Evolutionary conservation across 2,888 invertebrate genomes (phyloP).

Genomic region (Silvanus unidentatus): DNA sequence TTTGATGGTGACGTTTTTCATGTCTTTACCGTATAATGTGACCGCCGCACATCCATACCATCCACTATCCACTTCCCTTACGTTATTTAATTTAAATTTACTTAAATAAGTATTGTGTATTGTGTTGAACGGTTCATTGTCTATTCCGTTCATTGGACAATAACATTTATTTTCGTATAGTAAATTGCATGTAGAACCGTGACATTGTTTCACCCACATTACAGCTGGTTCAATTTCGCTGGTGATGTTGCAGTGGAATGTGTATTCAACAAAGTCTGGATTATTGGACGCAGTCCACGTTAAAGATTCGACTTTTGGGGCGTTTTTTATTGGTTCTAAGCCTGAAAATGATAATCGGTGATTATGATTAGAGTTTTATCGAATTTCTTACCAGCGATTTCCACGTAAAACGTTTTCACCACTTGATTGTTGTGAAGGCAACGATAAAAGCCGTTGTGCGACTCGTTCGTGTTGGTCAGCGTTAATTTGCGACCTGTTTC

Average conservation of each 20-base stretch:
- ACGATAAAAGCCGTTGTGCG: too few relatives aligned
- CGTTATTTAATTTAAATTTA: slow-evolving; percentile 39
- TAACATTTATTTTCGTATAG: slow-evolving; percentile 32
- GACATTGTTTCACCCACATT: slow-evolving; percentile 41
- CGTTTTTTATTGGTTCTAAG: too few relatives aligned
- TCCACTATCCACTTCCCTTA: slow-evolving; percentile 35
- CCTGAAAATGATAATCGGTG: too few relatives aligned
- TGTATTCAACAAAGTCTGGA: slow-evolving; percentile 26
- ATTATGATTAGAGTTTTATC: too few relatives aligned
- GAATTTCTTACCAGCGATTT: too few relatives aligned
- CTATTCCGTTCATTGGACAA: slow-evolving; percentile 29
- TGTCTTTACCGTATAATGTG: slow-evolving; percentile 35
- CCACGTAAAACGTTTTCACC: too few relatives aligned
- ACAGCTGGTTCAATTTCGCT: slow-evolving; percentile 37
- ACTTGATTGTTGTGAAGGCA: too few relatives aligned
- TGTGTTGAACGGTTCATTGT: slow-evolving; percentile 22
- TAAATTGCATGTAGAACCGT: slow-evolving; percentile 33
- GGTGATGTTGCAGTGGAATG: slow-evolving; percentile 40
- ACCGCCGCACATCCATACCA: slow-evolving; percentile 40
- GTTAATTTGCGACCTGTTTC: too few relatives aligned
- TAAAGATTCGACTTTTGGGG: too few relatives aligned
- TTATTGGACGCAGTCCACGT: too few relatives aligned
- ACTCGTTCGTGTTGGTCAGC: too few relatives aligned
- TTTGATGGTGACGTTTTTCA: slow-evolving; percentile 33
- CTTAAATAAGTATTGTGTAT: slow-evolving; percentile 36